Evolutionary conservation across 2,797 vertebrate genomes (phyloP).

Genomic region (Spinus olivaceus): DNA sequence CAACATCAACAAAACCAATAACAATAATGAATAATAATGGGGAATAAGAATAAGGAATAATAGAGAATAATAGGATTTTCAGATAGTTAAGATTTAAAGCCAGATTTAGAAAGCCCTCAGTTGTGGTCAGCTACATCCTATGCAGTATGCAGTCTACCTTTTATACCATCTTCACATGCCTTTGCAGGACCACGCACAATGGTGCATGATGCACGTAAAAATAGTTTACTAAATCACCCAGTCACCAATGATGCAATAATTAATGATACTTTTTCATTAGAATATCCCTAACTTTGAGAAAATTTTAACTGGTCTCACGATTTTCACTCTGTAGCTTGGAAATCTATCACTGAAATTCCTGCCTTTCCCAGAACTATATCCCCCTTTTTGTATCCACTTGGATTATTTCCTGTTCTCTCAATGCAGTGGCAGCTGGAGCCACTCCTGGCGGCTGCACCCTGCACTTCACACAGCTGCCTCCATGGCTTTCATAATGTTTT

Average conservation of each 20-base stretch:
- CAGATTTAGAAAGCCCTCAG: background rate
- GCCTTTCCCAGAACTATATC: background rate
- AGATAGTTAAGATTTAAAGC: background rate
- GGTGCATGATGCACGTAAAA: background rate
- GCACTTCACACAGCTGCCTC: constrained; percentile 51
- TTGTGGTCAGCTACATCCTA: background rate
- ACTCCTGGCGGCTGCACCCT: constrained; percentile 20
- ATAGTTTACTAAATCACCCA: background rate
- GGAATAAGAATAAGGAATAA: background rate
- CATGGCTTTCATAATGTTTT: constrained; percentile 46
- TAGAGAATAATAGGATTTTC: background rate
- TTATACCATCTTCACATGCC: background rate
- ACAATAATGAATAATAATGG: background rate
- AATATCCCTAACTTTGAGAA: background rate
- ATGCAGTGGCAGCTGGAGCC: constrained; percentile 54
- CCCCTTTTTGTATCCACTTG: background rate
- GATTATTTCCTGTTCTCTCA: constrained; percentile 48
- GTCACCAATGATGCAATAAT: background rate
- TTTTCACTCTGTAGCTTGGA: background rate
- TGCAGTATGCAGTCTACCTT: background rate
- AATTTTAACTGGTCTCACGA: background rate
- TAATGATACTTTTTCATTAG: background rate
- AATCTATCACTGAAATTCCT: background rate
- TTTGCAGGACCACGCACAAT: background rate
- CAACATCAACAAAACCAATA: background rate